A percentile compares a stretch with the other conserved stretches of the same genome.
These are phyloP conservation scores for Megaceryle maxima DNA, from an alignment of 2,113 vertebrate species.

Conservation along the genomic window DNA sequence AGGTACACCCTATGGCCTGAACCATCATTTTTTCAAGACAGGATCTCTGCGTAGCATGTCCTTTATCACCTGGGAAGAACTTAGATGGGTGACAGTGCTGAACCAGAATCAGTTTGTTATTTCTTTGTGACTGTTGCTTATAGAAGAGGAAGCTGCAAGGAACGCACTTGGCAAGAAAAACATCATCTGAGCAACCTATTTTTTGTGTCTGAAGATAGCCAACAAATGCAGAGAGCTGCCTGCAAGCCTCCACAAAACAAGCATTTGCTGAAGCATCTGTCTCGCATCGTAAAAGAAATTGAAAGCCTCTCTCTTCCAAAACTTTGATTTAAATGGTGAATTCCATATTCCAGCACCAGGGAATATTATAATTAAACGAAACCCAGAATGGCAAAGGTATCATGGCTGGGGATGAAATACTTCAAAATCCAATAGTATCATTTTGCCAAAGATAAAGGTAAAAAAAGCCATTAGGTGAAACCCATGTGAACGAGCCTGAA, in stretches of 20 bases:
- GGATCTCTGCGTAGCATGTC: background rate
- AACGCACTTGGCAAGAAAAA: background rate
- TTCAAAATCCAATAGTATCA: background rate
- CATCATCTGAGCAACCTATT: background rate
- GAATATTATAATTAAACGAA: background rate
- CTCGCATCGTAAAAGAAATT: background rate
- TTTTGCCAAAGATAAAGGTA: background rate
- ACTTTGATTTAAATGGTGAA: background rate
- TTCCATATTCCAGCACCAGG: background rate
- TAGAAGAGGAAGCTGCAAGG: background rate
- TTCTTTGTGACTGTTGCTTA: background rate
- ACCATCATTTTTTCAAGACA: background rate
- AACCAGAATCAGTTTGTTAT: background rate
- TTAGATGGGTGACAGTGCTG: background rate
- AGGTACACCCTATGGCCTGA: background rate
- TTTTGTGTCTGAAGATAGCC: background rate
- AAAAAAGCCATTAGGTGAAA: background rate
- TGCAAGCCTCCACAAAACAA: background rate
- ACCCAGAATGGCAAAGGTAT: background rate
- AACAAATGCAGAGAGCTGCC: background rate
- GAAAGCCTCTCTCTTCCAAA: background rate
- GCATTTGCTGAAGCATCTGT: background rate
- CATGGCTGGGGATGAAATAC: background rate
- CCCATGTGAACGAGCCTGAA: background rate
- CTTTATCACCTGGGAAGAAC: background rate